A percentile compares a stretch with the other conserved stretches of the same genome.
phyloP scores from a whole-genome alignment of 2,113 vertebrate species.

The Pteropus alecto region DNA sequence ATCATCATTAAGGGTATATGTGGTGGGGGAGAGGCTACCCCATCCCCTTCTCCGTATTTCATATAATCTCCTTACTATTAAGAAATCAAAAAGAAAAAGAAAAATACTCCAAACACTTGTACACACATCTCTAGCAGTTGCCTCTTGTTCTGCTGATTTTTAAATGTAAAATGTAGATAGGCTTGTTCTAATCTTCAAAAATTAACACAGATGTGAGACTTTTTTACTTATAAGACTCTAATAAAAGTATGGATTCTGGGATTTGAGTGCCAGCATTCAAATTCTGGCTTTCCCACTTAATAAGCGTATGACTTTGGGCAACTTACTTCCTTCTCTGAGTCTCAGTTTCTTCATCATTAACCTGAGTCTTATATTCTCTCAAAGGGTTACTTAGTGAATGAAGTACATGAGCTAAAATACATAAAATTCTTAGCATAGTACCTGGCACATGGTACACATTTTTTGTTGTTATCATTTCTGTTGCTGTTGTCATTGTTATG shows the following conservation, averaged over 20 bases:
- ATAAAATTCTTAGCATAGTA: background rate
- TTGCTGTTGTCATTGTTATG: background rate
- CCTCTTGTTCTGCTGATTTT: background rate
- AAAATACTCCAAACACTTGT: background rate
- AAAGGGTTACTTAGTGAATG: background rate
- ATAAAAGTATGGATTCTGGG: background rate
- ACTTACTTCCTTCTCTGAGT: background rate
- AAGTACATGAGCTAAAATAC: background rate
- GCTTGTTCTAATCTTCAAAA: background rate
- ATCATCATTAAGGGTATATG: background rate
- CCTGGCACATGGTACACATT: background rate
- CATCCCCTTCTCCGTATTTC: background rate
- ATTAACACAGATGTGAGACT: background rate
- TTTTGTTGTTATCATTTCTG: background rate
- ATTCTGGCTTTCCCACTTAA: background rate
- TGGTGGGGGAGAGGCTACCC: background rate
- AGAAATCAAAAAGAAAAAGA: background rate
- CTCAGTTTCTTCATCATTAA: background rate
- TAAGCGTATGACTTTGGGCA: background rate
- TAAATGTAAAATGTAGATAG: background rate
- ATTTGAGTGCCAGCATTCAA: background rate
- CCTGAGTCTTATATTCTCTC: background rate
- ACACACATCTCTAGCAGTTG: background rate
- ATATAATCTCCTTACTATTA: background rate
- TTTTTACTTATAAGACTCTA: background rate